Base-by-base conservation (phyloP, 2,888 invertebrate genomes). In the Eledona agricola region DNA sequence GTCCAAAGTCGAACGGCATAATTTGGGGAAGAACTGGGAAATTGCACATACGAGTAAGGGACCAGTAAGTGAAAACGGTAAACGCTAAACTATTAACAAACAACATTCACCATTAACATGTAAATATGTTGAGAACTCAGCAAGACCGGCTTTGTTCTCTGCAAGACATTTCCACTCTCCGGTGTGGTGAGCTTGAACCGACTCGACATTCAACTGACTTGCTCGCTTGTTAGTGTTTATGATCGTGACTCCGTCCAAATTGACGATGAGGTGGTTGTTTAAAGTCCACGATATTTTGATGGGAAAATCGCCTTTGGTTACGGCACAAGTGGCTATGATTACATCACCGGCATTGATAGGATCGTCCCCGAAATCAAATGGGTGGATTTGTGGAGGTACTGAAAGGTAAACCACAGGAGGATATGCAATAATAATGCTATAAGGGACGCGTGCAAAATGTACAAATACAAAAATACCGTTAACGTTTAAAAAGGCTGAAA, bases 321-420 rank as follows among this genome's bases (percentile, higher is more conserved):
- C 87, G 16, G 85, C 82, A 73, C 91, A 91, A 31, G 55, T 66
- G 2, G 67, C 59, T n/a, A 69, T 66, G 2, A 67, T 63, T 35
- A 67, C 60, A 31, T 76, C 75, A 4, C 73, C 75, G 11, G 70
- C 66, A 61, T 77, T 73, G 42, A 83, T 79, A 45, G 83, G 80
- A 62, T 87, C 87, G 54, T 87, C 87, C 57, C 88, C 88, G 71
- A 89, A 89, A 69, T 85, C 83, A 69, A 90, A 90, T 57, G 87
- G 84, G 66, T 85, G 83, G 67, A 91, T 87, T 82, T 89, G 88
- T 58, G 90, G 90, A 68, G 87, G 83, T 76, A 90, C 90, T 90
- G 58, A 25, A 66, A 66, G 26, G n/a, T n/a, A n/a, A n/a, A n/a
- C n/a, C n/a, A n/a, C n/a, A n/a, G n/a, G n/a, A n/a, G n/a, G n/a